Base-by-base conservation (phyloP, 30 jellyfish, hydroid and myxozoan genomes). In the Hydractinia symbiolongicarpus region DNA sequence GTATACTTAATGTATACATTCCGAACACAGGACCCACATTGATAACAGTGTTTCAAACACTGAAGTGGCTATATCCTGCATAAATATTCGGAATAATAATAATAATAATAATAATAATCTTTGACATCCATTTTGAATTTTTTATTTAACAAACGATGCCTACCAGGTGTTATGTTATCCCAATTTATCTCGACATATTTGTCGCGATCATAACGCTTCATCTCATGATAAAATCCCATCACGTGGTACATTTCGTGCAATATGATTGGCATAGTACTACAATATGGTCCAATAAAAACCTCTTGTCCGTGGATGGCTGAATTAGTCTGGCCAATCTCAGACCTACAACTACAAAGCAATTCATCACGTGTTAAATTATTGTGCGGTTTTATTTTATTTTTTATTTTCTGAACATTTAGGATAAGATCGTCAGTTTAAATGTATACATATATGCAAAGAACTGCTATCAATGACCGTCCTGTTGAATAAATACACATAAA, bases 191-290 rank as follows among this genome's bases (percentile, higher is more conserved):
- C 67, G 8, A 71, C 3, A 71, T 71, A 20, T 20, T 19, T 30
- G 3, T 71, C 61, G 9, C 80, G 44, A 71, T 71, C 80, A 71
- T 19, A 71, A 7, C 80, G 55, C 61, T 71, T 71, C 80, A 71
- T 71, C 50, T 71, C 80, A 19, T 71, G 80, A 20, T 71, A 50
- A 71, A 71, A 71, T 58, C 80, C 80, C 80, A 71, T 71, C 80
- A 71, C 80, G 80, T 71, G 80, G n/a, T 71, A 71, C 80, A 71
- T 71, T 71, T 71, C 80, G 80, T 71, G 80, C 53, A 71, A 19
- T 71, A 71, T 71, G 55, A 71, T 71, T 71, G 80, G 80, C 4
- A 54, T 3, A 19, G 9, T 20, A 20, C 60, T 20, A 71, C 80
- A 71, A 19, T 71, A 54, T 19, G 55, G 80, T 7, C 80, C 80